Evolutionary conservation across 1,140 invertebrate species (phyloP), one percentile per base, ranked within the genome.

Genomic region (Lucilia sericata): DNA sequence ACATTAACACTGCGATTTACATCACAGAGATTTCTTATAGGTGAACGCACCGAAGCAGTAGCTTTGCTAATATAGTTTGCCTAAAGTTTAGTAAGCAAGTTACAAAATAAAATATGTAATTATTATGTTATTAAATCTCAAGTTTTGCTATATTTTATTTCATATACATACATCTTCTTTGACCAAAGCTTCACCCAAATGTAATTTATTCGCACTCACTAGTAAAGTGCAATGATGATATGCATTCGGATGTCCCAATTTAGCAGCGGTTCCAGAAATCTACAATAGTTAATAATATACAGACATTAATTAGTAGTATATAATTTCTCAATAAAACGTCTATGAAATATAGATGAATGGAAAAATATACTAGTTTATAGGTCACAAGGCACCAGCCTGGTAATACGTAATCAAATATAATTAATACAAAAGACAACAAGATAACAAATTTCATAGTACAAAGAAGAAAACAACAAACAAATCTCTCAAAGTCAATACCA

Each of bases 201-300:
- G 93, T 76, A 93, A 88, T 91, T 96, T 95, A 90, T 99, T 95
- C 80, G 95, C 95, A 89, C 96, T 94, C 60, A 98, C 95, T 86
- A 99, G 92, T 81, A 99, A 92, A 42, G 98, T 99, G 91, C 97
- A 99, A 91, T 99, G 98, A 92, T 99, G 98, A 93, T 99, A 99
- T 36, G 96, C 95, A 90, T 95, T 96, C 2, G 94, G 93, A 80
- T 94, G 92, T 74, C 96, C 96, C 75, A 99, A 91, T 92, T 98
- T 98, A 14, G 97, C 95, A 76, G 98, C 97, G 82, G 97, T 98
- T 85, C 97, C 97, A 88, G 97, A 99, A 86, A 98, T 93, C 95
- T 90, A 81, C 21, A 82, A 85, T 25, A 34, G 74, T 21, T 7
- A 42, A 36, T 65, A 80, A n/a, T 25, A 78, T 47, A 78, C 47